phyloP scores from a whole-genome alignment of 2,113 vertebrate genomes.

The Uropsilus gracilis region DNA sequence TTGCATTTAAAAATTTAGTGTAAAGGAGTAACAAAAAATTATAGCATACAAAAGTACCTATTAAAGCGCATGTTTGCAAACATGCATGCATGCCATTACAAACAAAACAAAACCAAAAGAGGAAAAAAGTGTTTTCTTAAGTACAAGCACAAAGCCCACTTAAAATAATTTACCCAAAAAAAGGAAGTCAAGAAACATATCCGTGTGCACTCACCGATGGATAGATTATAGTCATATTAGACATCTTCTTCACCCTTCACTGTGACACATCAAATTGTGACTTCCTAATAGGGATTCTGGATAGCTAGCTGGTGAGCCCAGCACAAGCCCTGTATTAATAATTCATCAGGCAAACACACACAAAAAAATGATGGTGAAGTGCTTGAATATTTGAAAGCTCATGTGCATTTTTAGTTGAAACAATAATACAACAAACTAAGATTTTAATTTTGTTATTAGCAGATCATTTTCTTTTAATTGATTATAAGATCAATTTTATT shows the following conservation, averaged over 20 bases:
- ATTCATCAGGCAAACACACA: constrained; percentile 82
- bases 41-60: not conserved
- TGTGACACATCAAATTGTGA: constrained; percentile 66
- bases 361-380: constrained; percentile 71
- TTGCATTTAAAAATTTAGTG: not conserved
- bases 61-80: not conserved
- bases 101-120: not conserved
- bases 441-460: constrained; percentile 80
- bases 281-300: constrained; percentile 80
- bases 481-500: constrained; percentile 56
- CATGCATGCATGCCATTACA: not conserved
- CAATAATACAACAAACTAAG: constrained; percentile 67
- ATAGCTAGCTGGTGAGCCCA: constrained; percentile 74
- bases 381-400: constrained; percentile 80
- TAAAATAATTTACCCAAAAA: constrained; percentile 45
- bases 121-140: not conserved
- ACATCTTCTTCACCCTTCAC: constrained; percentile 54
- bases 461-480: constrained; percentile 74
- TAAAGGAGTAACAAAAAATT: constrained; percentile 27
- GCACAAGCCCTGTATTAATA: constrained; percentile 82
- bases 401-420: constrained; percentile 73
- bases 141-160: not conserved
- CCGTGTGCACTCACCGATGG: not conserved
- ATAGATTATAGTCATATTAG: constrained; percentile 41
- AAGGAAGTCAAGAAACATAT: not conserved